phyloP scores from a whole-genome alignment of 2,888 invertebrate species.

The Hypolimnas misippus region DNA sequence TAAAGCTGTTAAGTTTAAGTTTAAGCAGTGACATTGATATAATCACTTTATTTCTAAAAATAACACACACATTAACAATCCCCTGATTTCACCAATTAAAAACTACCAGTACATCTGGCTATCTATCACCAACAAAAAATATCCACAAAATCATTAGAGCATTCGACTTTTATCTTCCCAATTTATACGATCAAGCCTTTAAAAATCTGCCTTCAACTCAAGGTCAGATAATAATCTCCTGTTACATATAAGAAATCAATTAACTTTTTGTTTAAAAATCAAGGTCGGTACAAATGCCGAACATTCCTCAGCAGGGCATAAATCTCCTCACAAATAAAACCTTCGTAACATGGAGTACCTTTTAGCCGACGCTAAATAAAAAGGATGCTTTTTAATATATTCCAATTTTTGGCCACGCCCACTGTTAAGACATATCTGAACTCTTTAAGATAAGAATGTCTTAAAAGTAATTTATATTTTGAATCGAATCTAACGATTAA shows the following conservation, averaged over 20 bases:
- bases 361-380: conserved; percentile 41
- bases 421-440: conserved; percentile 28
- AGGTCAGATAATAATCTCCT: conserved; percentile 6
- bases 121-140: not conserved
- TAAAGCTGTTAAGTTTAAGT: too few relatives aligned
- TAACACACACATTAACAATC: too few relatives aligned
- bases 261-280: conserved; percentile 25
- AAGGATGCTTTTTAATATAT: conserved; percentile 47
- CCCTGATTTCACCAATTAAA: too few relatives aligned
- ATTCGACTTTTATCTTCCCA: not conserved
- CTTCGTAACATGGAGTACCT: conserved; percentile 39
- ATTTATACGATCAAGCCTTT: not conserved
- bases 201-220: not conserved
- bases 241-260: conserved; percentile 26
- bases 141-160: not conserved
- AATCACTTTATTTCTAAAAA: too few relatives aligned
- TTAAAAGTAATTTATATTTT: not conserved
- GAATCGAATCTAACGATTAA: not conserved
- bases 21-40: too few relatives aligned
- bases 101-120: not conserved
- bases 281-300: conserved; percentile 37
- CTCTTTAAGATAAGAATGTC: conserved; percentile 32
- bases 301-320: conserved; percentile 34
- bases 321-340: conserved; percentile 43
- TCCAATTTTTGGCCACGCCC: conserved; percentile 46